These are phyloP conservation scores for Ypsolopha sequella DNA, from an alignment of 2,888 invertebrate species.

Conservation along the genomic window DNA sequence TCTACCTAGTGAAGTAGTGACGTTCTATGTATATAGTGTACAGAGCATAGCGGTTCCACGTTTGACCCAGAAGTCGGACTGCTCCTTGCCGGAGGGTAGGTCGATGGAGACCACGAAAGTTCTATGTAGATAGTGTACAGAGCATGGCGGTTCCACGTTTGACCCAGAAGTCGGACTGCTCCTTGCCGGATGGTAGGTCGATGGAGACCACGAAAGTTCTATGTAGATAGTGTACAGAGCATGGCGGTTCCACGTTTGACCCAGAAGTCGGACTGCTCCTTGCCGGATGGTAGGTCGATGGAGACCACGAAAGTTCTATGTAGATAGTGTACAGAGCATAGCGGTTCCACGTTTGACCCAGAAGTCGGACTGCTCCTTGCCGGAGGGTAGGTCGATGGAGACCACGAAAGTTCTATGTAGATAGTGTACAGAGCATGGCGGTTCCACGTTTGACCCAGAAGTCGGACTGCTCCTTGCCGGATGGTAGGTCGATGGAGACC, in stretches of 20 bases:
- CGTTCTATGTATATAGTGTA: conserved; percentile 74
- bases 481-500: conserved; percentile 83
- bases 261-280: conserved; percentile 84
- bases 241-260: conserved; percentile 88
- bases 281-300: conserved; percentile 82
- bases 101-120: conserved; percentile 86
- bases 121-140: conserved; percentile 77
- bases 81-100: conserved; percentile 78
- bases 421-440: conserved; percentile 83
- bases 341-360: conserved; percentile 93
- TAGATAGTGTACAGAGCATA: conserved; percentile 79
- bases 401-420: conserved; percentile 80
- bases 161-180: conserved; percentile 84
- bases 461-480: conserved; percentile 78
- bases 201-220: conserved; percentile 84
- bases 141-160: conserved; percentile 89
- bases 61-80: conserved; percentile 87
- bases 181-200: conserved; percentile 80
- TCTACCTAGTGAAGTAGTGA: too few species aligned
- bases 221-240: conserved; percentile 78
- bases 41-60: conserved; percentile 86
- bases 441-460: conserved; percentile 92
- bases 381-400: conserved; percentile 82
- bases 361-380: conserved; percentile 78
- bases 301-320: conserved; percentile 82